phyloP scores from a whole-genome alignment of 2,113 vertebrate species.

The Beaufortia kweichowensis region DNA sequence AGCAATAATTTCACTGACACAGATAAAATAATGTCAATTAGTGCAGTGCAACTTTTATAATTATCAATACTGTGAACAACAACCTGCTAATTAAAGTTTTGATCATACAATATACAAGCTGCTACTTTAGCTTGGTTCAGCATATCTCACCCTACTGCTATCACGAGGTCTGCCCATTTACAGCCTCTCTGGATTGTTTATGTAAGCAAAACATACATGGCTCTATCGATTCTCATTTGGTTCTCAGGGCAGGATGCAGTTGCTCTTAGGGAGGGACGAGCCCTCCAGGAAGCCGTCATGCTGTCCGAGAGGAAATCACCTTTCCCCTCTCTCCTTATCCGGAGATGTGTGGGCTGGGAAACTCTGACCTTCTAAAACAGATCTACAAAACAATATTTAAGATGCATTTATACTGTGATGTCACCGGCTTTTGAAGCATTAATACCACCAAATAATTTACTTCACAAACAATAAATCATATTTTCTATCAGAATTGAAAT shows the following conservation, averaged over 20 bases:
- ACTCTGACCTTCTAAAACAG: conserved; percentile 20
- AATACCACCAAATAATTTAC: not conserved
- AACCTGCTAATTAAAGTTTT: not conserved
- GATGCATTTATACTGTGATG: not conserved
- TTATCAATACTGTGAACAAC: not conserved
- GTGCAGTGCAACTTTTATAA: too few relatives aligned
- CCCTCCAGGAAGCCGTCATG: conserved; percentile 51
- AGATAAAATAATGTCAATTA: too few relatives aligned
- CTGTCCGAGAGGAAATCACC: conserved; percentile 53
- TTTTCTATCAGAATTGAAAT: not conserved
- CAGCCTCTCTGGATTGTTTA: not conserved
- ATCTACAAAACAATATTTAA: conserved; percentile 3
- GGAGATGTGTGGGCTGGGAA: not conserved
- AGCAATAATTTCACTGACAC: too few relatives aligned
- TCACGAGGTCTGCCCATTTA: not conserved
- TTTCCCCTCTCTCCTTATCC: conserved; percentile 20
- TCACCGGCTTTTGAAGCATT: not conserved
- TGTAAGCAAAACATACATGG: conserved; percentile 4
- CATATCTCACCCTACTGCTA: not conserved
- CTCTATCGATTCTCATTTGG: conserved; percentile 1
- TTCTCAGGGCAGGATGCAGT: conserved; percentile 32
- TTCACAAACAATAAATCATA: not conserved
- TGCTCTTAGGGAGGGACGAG: conserved; percentile 24
- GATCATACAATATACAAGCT: not conserved
- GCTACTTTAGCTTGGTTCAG: not conserved